Conservation (phyloP, 2,113 vertebrate species). For the Trochalopteron elliotii region DNA sequence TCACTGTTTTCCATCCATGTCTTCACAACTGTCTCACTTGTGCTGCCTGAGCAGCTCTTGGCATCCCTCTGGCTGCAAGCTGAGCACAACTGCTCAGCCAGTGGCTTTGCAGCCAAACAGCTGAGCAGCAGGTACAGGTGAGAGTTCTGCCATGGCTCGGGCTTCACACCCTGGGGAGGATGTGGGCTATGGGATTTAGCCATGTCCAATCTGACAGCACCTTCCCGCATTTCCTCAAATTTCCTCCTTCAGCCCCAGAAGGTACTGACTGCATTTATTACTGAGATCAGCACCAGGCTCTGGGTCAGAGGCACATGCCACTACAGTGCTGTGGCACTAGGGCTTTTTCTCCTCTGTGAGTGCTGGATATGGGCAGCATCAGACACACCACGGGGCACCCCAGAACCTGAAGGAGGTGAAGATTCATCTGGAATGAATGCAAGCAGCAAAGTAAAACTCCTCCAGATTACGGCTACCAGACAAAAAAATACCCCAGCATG, state of each 20-base stretch:
- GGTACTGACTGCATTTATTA: not conserved
- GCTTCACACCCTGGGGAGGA: not conserved
- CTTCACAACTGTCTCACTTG: not conserved
- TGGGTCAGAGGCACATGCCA: not conserved
- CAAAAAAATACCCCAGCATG: not conserved
- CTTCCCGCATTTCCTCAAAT: rapidly evolving
- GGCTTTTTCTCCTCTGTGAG: not conserved
- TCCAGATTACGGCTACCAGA: rapidly evolving
- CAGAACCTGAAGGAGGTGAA: not conserved
- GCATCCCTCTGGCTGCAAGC: not conserved
- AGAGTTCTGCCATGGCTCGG: rapidly evolving
- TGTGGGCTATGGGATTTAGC: not conserved
- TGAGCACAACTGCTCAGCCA: rapidly evolving
- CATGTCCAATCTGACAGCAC: not conserved
- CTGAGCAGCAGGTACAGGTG: rapidly evolving
- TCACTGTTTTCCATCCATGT: rapidly evolving
- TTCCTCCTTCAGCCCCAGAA: not conserved
- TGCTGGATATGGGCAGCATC: not conserved
- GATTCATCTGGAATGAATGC: not conserved
- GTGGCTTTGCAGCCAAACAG: not conserved
- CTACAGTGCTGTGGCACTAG: not conserved
- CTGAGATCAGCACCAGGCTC: too few relatives aligned
- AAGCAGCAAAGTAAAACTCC: not conserved
- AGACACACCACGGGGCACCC: rapidly evolving
- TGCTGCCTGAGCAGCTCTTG: not conserved